Evolutionary conservation across 1,140 invertebrate species (phyloP), one percentile per base, ranked within the genome.

Genomic region (Brachystomella parvula): DNA sequence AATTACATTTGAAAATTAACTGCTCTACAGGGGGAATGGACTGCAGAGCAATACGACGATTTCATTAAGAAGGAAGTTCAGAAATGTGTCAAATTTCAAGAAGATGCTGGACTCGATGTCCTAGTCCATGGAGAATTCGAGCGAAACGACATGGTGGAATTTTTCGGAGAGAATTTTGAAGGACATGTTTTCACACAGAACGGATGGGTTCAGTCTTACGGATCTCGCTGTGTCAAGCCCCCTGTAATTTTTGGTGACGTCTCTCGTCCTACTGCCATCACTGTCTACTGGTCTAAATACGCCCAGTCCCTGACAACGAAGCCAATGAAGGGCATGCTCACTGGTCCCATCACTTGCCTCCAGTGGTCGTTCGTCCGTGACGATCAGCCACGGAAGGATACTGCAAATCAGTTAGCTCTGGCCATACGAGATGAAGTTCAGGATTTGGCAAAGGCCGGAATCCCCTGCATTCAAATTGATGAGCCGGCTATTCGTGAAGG

Each of bases 121-220:
- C 44, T 47, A 24, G 53, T 57, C 15, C 53, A 57, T 24, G 53
- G 53, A 15, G 53, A 57, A 57, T 19, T 28, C 24, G 53, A 57
- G 24, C 53, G 53, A 12, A 57, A 57, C 53, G 53, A 57, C 24
- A 57, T 57, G 53, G 53, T 57, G 12, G 53, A 57, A 28, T 57
- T 15, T 28, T 57, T 57, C 53, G 53, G 17, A 12, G 53, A 57
- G 24, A 12, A 57, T 12, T 26, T 57, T 12, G 53, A 57, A 19
- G 53, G 53, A 12, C 24, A 15, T 57, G 53, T 57, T 12, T 57
- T 57, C 24, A 57, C 53, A 12, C 12, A 28, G 12, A n/a, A n/a
- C 24, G 53, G 53, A 12, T 57, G 53, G 53, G 53, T 57, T 12
- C 53, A 57, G 53, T 15, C 12, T 24, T 57, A 57, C 24, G 53